phyloP scores from a whole-genome alignment of 2,888 invertebrate genomes.

The Perithous albicinctus region DNA sequence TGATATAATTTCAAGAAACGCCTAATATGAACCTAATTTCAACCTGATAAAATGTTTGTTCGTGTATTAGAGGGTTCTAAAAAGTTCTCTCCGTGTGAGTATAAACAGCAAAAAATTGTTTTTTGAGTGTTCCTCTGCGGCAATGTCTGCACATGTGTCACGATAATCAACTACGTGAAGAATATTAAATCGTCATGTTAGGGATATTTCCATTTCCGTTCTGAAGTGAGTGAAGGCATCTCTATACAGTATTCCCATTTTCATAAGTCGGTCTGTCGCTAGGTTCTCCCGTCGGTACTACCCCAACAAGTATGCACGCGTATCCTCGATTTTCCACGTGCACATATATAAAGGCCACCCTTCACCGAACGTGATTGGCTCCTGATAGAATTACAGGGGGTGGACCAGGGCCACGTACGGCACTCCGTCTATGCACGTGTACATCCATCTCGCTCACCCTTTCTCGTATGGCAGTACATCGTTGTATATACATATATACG shows the following conservation, averaged over 20 bases:
- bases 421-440: conserved; percentile 6
- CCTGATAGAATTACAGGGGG: conserved; percentile 83
- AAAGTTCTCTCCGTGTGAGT: too few species aligned
- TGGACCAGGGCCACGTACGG: conserved; percentile 67
- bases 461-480: conserved; percentile 10
- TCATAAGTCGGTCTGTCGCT: conserved; percentile 53
- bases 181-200: background rate
- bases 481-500: conserved; percentile 1
- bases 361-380: conserved; percentile 83
- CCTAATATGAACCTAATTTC: too few species aligned
- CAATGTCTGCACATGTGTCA: background rate
- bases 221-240: conserved; percentile 18
- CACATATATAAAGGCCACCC: conserved; percentile 74
- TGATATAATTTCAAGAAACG: too few species aligned
- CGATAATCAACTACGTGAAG: background rate
- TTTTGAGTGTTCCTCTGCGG: background rate
- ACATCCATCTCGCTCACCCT: conserved; percentile 1
- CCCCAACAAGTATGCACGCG: conserved; percentile 50
- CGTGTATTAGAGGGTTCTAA: too few species aligned
- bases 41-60: too few species aligned
- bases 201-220: conserved; percentile 55
- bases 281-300: conserved; percentile 47
- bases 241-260: conserved; percentile 49
- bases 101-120: background rate
- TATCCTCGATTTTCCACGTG: conserved; percentile 78